These are phyloP conservation scores for Spea hammondii DNA, from an alignment of 2,797 vertebrate genomes.

Conservation along the genomic window DNA sequence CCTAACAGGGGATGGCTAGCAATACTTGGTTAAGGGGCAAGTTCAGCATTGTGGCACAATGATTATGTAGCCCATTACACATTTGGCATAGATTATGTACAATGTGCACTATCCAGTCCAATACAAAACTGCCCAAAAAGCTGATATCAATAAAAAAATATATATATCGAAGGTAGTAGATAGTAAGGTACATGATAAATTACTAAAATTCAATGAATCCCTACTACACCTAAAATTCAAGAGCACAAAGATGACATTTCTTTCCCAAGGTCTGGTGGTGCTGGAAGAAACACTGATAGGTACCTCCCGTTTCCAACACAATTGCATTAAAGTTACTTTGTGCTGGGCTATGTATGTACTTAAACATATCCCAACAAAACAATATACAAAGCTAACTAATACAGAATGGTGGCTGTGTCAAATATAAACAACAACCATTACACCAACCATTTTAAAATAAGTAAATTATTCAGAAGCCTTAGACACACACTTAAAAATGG, in stretches of 20 bases:
- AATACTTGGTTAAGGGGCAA: neutral
- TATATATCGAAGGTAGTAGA: too few species aligned
- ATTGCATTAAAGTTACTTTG: constrained; percentile 21
- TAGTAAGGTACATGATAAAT: neutral
- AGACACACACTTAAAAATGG: too few species aligned
- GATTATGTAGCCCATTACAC: neutral
- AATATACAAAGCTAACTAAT: too few species aligned
- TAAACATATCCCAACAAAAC: too few species aligned
- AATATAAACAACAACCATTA: too few species aligned
- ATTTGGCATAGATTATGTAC: neutral
- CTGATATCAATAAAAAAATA: too few species aligned
- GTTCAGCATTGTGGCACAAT: constrained; percentile 15
- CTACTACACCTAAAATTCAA: neutral
- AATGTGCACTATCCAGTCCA: neutral
- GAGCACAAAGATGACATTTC: constrained; percentile 14
- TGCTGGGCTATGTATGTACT: neutral
- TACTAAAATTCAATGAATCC: constrained; percentile 1
- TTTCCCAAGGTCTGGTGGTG: constrained; percentile 3
- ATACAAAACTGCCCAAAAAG: too few species aligned
- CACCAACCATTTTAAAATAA: too few species aligned
- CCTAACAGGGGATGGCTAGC: too few species aligned
- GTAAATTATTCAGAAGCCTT: too few species aligned
- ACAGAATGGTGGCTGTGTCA: too few species aligned
- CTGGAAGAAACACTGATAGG: neutral
- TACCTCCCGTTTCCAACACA: constrained; percentile 6